A percentile compares a stretch with the other conserved stretches of the same genome.
Conservation (phyloP, 92 coral and sea anemone genomes). For the Ricordea florida region DNA sequence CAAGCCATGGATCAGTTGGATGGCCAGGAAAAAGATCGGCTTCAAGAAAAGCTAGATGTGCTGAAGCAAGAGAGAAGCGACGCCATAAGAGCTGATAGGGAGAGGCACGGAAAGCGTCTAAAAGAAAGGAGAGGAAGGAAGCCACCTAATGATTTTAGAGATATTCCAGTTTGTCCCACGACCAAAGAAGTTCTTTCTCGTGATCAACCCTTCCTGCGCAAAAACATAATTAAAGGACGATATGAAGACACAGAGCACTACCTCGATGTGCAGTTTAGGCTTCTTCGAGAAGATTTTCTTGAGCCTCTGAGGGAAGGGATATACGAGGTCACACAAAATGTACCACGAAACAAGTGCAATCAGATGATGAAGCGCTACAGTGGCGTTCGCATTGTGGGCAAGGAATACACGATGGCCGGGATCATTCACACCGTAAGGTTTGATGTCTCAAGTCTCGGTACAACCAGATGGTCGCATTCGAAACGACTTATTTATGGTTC, state of each 20-base stretch:
- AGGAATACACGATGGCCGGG: slow-evolving; percentile 58
- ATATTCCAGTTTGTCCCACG: slow-evolving; percentile 67
- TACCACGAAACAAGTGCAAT: slow-evolving; percentile 51
- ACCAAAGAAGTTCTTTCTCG: slow-evolving; percentile 49
- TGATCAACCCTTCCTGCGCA: slow-evolving; percentile 63
- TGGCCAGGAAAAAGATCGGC: neutral
- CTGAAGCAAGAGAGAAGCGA: slow-evolving; percentile 53
- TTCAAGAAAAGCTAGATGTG: slow-evolving; percentile 12
- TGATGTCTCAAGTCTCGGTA: slow-evolving; percentile 55
- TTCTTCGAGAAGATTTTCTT: slow-evolving; percentile 76
- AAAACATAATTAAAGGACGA: slow-evolving; percentile 64
- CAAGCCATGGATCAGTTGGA: neutral
- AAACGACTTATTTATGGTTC: slow-evolving; percentile 79
- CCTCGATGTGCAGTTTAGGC: slow-evolving; percentile 82
- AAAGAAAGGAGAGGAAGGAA: neutral
- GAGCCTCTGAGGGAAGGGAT: slow-evolving; percentile 82
- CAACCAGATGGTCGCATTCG: slow-evolving; percentile 68
- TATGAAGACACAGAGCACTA: slow-evolving; percentile 70
- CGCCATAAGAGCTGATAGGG: slow-evolving; percentile 22
- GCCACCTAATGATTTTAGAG: slow-evolving; percentile 74
- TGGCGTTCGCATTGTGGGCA: slow-evolving; percentile 48
- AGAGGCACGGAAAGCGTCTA: neutral
- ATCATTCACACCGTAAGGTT: slow-evolving; percentile 53
- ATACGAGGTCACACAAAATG: slow-evolving; percentile 37
- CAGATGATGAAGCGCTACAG: slow-evolving; percentile 56